Conservation (phyloP, 2,113 vertebrate genomes). For the Sylvietta virens region DNA sequence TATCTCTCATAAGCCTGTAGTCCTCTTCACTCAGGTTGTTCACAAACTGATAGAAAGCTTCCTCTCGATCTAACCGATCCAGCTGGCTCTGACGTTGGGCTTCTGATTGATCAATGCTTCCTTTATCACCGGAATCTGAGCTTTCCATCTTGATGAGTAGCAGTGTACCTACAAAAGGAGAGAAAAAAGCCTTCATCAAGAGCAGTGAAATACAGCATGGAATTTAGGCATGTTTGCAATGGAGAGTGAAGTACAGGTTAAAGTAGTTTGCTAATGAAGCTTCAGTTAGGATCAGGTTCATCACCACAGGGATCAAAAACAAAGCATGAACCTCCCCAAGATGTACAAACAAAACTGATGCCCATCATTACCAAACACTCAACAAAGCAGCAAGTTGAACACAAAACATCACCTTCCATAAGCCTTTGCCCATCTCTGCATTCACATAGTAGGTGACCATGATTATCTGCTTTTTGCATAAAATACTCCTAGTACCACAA, state of each 20-base stretch:
- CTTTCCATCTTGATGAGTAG: slow-evolving; percentile 85
- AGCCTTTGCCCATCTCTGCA: background rate
- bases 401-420: background rate
- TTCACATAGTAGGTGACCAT: fast-evolving
- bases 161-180: slow-evolving; percentile 64
- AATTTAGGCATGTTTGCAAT: background rate
- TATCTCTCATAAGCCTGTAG: slow-evolving; percentile 98
- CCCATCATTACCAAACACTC: background rate
- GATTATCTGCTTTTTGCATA: background rate
- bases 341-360: background rate
- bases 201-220: background rate
- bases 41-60: slow-evolving; percentile 98
- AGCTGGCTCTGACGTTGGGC: slow-evolving; percentile 90
- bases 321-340: background rate
- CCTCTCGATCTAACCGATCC: slow-evolving; percentile 91
- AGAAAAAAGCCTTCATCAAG: background rate
- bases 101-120: slow-evolving; percentile 86
- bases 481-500: background rate
- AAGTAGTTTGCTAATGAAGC: background rate
- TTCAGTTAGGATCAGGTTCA: background rate
- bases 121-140: slow-evolving; percentile 88
- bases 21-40: slow-evolving; percentile 98
- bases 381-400: background rate
- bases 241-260: background rate
- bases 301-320: background rate